Evolutionary conservation across 2,113 vertebrate genomes (phyloP).

Genomic region (Ginglymostoma cirratum): DNA sequence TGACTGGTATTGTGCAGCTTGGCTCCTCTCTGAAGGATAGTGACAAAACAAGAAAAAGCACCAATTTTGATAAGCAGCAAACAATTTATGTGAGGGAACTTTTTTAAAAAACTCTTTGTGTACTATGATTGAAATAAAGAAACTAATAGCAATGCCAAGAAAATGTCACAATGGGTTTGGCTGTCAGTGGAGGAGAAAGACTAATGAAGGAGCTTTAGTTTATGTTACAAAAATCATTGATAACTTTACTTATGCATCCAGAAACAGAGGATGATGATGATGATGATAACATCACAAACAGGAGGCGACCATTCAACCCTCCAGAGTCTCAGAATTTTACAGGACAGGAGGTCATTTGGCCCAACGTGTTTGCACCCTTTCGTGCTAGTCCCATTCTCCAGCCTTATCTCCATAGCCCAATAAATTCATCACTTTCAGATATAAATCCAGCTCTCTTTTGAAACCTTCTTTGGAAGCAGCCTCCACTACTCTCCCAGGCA

Average conservation of each 20-base stretch:
- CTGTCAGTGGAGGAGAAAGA: neutral
- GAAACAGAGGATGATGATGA: neutral
- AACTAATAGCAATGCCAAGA: neutral
- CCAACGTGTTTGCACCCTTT: neutral
- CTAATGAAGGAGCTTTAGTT: neutral
- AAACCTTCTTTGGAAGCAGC: too few species aligned
- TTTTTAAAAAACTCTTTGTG: neutral
- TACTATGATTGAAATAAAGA: neutral
- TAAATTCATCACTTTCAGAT: neutral
- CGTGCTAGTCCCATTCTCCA: neutral
- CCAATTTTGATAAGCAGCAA: neutral
- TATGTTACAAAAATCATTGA: neutral
- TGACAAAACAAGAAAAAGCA: neutral
- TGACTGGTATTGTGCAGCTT: neutral
- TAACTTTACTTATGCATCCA: neutral
- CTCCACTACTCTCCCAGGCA: too few species aligned
- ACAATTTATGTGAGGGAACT: neutral
- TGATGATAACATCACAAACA: neutral
- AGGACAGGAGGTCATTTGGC: too few species aligned
- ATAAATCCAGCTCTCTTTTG: too few species aligned
- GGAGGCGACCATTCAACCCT: neutral
- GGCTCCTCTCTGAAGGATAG: neutral
- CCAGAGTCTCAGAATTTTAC: neutral
- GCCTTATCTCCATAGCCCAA: neutral
- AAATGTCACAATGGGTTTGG: neutral